Evolutionary conservation across 2,113 vertebrate species (phyloP), one percentile per base, ranked within the genome.

Genomic region (Cavia aperea): DNA sequence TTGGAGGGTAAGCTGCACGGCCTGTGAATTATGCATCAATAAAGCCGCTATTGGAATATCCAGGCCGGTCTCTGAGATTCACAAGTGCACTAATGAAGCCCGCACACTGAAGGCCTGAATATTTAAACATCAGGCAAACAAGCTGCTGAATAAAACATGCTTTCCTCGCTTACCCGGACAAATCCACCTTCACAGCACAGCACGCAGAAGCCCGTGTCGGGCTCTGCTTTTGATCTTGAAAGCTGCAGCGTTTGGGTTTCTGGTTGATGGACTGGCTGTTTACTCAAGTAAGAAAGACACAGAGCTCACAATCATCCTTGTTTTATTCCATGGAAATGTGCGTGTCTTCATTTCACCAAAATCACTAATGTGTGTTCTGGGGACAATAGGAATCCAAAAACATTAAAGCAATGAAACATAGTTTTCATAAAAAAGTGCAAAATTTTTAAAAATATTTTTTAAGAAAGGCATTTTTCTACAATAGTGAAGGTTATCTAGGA

Each of bases 121-220:
- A 86, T 95, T 88, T 90, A 78, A 86, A 93, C 92, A 84, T 63
- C 88, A 58, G 92, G 90, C 88, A 65, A 92, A 88, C 62, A 89
- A 89, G 75, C 81, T 89, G 36, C 51, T 83, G 60, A 89, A 73
- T 96, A 92, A 96, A 96, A 89, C 79, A 92, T 84, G 84, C 58
- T 81, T 81, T 93, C 54, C 56, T 79, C 56, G 75, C 86, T 75
- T 91, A 81, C 92, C 92, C 90, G 88, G 91, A 92, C 81, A 95
- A 72, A 86, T 31, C 83, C 12, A 88, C 39, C 84, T 92, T 72
- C 49, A 16, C 0, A n/a, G 75, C 23, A 83, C 79, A 63, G 75
- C 88, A 70, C 29, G 5, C 62, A 49, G 68, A 66, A 88, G 63
- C 63, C 2, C 3, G 5, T n/a, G 4, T 43, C 15, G 39, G 92